Percentiles rank a stretch among this genome's conserved stretches.
Conservation (phyloP, 2,113 vertebrate species). For the Hypanus sabinus region DNA sequence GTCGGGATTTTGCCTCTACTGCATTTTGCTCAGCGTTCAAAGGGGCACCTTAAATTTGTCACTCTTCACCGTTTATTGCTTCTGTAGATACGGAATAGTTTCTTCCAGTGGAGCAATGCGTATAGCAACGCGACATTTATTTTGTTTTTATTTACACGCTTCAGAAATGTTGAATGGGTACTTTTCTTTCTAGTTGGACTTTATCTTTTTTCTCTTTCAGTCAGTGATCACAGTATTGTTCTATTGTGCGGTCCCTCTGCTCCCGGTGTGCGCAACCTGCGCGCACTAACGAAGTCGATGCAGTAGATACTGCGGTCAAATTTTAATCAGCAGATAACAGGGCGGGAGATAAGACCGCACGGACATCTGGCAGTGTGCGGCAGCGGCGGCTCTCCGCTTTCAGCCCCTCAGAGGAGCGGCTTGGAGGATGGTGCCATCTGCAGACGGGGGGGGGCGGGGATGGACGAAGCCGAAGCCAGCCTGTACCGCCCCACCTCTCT, state of each 20-base stretch:
- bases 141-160: not conserved
- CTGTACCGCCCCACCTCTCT: too few relatives aligned
- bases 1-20: too few relatives aligned
- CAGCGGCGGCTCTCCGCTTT: not conserved
- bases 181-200: not conserved
- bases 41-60: not conserved
- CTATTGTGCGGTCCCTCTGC: not conserved
- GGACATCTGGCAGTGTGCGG: not conserved
- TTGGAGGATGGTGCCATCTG: not conserved
- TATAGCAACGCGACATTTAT: not conserved
- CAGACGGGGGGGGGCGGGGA: not conserved
- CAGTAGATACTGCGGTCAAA: conserved; percentile 32
- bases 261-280: not conserved
- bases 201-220: too few relatives aligned
- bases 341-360: not conserved
- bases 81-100: not conserved
- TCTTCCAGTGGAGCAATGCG: not conserved
- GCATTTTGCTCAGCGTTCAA: too few relatives aligned
- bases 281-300: not conserved
- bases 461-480: too few relatives aligned
- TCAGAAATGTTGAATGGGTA: not conserved
- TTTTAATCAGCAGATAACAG: not conserved
- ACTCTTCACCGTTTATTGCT: not conserved
- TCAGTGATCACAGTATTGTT: not conserved
- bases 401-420: not conserved